A percentile compares a stretch with the other conserved stretches of the same genome.
Evolutionary conservation across 2,797 vertebrate species (phyloP).

Genomic region (Furcifer pardalis): DNA sequence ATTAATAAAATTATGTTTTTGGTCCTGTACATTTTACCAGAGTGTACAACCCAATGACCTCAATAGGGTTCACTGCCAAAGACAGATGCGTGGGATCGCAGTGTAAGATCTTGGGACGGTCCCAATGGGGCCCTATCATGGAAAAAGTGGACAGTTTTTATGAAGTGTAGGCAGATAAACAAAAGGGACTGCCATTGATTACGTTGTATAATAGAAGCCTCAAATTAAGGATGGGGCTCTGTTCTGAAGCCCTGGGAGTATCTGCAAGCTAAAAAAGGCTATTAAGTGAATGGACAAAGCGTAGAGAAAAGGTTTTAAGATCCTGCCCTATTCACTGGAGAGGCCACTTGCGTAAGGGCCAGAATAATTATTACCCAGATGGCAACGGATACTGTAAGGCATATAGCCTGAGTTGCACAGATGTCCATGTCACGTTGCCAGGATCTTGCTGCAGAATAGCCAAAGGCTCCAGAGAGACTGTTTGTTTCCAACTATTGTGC

Average conservation of each 20-base stretch:
- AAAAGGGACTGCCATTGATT: background rate
- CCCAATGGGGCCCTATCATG: background rate
- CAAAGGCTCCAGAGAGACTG: conserved; percentile 2
- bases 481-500: background rate
- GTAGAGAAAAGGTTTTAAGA: background rate
- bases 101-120: background rate
- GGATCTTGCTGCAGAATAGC: conserved; percentile 7
- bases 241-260: background rate
- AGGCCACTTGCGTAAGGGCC: background rate
- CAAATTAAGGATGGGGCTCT: background rate
- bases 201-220: no score
- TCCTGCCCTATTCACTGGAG: background rate
- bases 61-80: background rate
- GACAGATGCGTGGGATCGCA: background rate
- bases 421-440: conserved; percentile 15
- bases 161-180: background rate
- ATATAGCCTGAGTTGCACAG: conserved; percentile 1
- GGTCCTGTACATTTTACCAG: background rate
- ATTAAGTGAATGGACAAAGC: background rate
- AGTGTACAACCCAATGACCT: background rate
- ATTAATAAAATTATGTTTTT: background rate
- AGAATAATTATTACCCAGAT: background rate
- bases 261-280: background rate
- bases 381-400: background rate
- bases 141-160: background rate